Evolutionary conservation across 1,140 invertebrate species (phyloP).

Genomic region (Aphelinus certus): DNA sequence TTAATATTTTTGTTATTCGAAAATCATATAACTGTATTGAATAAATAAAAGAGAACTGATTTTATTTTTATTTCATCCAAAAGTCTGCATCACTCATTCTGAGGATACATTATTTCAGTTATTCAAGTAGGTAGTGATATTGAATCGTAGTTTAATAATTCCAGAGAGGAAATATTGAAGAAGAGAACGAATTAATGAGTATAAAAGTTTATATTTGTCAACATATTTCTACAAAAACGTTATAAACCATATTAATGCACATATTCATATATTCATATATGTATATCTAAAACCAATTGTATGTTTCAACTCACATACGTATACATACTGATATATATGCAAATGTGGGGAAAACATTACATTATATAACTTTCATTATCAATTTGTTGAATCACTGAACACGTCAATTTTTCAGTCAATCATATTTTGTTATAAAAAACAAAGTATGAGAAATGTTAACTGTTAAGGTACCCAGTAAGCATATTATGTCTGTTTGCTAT

Average conservation of each 20-base stretch:
- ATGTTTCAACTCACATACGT: not conserved
- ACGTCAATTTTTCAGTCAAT: slow-evolving; percentile 38
- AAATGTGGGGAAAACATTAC: slow-evolving; percentile 21
- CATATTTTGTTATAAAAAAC: slow-evolving; percentile 24
- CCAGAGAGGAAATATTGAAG: not conserved
- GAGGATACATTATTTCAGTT: too few species aligned
- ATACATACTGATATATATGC: slow-evolving; percentile 22
- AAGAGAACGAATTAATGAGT: slow-evolving; percentile 26
- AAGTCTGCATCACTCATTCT: too few species aligned
- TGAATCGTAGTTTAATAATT: too few species aligned
- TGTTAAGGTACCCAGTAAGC: slow-evolving; percentile 7
- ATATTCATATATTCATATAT: slow-evolving; percentile 26
- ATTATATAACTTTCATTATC: slow-evolving; percentile 33
- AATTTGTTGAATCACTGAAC: slow-evolving; percentile 34
- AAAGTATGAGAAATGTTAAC: slow-evolving; percentile 25
- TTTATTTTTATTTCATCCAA: too few species aligned
- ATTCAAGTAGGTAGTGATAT: too few species aligned
- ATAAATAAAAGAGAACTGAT: too few species aligned
- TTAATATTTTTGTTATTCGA: not conserved
- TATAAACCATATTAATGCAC: slow-evolving; percentile 36
- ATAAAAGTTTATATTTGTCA: slow-evolving; percentile 39
- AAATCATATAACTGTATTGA: too few species aligned
- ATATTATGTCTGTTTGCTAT: slow-evolving; percentile 17
- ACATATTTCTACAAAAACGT: slow-evolving; percentile 37
- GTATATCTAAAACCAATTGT: slow-evolving; percentile 10